Evolutionary conservation across 53 echinoderm and acorn worm species (phyloP).

Genomic region (Echinarachnius parma): DNA sequence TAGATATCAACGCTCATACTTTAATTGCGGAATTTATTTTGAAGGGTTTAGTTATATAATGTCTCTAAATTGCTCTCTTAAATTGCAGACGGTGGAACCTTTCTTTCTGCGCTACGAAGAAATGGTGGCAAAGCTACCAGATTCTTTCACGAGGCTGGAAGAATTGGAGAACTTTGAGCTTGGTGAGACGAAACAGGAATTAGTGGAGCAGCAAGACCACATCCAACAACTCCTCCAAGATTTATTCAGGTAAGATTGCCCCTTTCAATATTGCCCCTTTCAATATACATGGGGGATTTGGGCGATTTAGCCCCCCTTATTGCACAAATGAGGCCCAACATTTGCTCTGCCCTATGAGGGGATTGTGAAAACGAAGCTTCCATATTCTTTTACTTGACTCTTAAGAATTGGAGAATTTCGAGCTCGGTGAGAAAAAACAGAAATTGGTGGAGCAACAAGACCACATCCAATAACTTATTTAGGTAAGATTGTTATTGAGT

Average conservation of each 20-base stretch:
- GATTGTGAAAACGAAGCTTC: constrained; percentile 56
- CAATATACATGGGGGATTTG: no score
- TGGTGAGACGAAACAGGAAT: constrained; percentile 46
- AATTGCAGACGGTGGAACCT: constrained; percentile 77
- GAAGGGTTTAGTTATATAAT: no score
- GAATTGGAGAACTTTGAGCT: constrained; percentile 41
- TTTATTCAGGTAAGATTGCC: constrained; percentile 11
- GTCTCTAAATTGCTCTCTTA: no score
- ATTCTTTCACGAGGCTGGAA: constrained; percentile 50
- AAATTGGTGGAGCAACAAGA: constrained; percentile 52
- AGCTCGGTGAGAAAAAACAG: constrained; percentile 37
- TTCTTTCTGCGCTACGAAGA: constrained; percentile 67
- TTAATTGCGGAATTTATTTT: no score
- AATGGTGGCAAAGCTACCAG: constrained; percentile 54
- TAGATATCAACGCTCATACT: no score
- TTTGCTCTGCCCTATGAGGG: constrained; percentile 64
- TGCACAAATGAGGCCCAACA: no score
- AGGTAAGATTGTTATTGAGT: no score
- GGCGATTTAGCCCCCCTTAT: no score
- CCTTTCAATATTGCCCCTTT: neutral
- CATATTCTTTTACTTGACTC: constrained; percentile 54
- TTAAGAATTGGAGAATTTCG: constrained; percentile 37
- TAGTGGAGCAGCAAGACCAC: constrained; percentile 47
- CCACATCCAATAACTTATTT: no score
- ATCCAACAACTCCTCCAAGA: constrained; percentile 64